Conservation (phyloP, 2,888 invertebrate species). For the Drosophila kokeensis region DNA sequence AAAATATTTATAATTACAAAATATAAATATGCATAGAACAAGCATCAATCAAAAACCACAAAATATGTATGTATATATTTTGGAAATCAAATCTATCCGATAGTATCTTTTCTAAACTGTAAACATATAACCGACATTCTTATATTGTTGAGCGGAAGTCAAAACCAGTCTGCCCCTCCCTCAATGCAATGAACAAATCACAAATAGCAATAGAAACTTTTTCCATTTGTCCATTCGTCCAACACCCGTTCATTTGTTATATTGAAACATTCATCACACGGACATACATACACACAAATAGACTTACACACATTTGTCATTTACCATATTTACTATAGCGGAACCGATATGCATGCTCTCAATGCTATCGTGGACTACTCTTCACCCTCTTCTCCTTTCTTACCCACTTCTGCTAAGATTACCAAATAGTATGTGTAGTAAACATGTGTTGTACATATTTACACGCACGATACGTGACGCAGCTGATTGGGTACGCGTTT, state of each 20-base stretch:
- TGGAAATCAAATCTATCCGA: not conserved
- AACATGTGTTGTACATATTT: constrained; percentile 59
- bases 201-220: constrained; percentile 15
- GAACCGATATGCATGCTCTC: constrained; percentile 36
- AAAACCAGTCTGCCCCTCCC: not conserved
- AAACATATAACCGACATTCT: not conserved
- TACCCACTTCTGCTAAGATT: not conserved
- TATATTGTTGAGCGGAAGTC: constrained; percentile 9
- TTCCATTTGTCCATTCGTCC: constrained; percentile 1
- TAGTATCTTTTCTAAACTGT: not conserved
- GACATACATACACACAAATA: not conserved
- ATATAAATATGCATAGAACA: not conserved
- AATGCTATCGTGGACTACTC: constrained; percentile 12
- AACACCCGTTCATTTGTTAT: not conserved
- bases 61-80: not conserved
- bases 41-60: not conserved
- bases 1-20: not conserved
- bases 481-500: constrained; percentile 5
- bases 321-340: constrained; percentile 26
- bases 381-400: not conserved
- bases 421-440: constrained; percentile 24
- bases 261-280: not conserved
- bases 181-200: not conserved
- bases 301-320: not conserved
- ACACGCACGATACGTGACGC: constrained; percentile 58